Base-by-base conservation (phyloP, 2,113 vertebrate species). In the Macrotus californicus region DNA sequence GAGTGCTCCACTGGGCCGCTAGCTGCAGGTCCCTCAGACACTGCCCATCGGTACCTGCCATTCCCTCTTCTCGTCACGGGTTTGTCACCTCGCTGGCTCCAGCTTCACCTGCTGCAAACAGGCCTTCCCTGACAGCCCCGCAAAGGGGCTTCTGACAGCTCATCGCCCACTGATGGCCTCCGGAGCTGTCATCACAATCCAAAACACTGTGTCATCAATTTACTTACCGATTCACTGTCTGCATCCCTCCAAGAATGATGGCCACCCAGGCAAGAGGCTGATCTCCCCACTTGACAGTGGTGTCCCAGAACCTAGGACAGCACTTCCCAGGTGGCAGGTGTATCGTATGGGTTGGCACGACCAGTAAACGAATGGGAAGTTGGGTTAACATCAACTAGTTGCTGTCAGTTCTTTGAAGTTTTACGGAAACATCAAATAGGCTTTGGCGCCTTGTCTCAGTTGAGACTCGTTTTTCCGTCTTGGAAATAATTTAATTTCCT, bases 31-130 rank as follows among this genome's bases (percentile, higher is more conserved):
- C 24, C 9, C 48, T 22, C 8, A 34, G 31, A 13, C 0, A 8
- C 50, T 1, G 36, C 18, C 1, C 4, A 0, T 16, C 21, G 52
- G 31, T 26, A 2, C 26, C 41, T n/a, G 1, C n/a, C 0, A 0
- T 61, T 52, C 18, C 21, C 56, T 89, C 0, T 48, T 46, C 87
- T 73, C 34, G 19, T 31, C 15, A 5, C 34, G 3, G n/a, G 64
- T 26, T 67, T 1, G 7, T 36, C 16, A 18, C n/a, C 2, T n/a
- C 10, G 0, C 82, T 77, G 18, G 22, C 16, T 72, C 31, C 66
- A 7, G 21, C 9, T 39, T 92, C 29, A 36, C 12, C 6, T 18
- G 21, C 54, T 3, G 76, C 22, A 2, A 4, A 39, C 83, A 61
- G 24, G 31, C 66, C 84, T 89, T 81, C 43, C 34, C 14, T 46